A percentile compares a stretch with the other conserved stretches of the same genome.
phyloP scores from a whole-genome alignment of 2,797 vertebrate species.

The Monodelphis domestica region DNA sequence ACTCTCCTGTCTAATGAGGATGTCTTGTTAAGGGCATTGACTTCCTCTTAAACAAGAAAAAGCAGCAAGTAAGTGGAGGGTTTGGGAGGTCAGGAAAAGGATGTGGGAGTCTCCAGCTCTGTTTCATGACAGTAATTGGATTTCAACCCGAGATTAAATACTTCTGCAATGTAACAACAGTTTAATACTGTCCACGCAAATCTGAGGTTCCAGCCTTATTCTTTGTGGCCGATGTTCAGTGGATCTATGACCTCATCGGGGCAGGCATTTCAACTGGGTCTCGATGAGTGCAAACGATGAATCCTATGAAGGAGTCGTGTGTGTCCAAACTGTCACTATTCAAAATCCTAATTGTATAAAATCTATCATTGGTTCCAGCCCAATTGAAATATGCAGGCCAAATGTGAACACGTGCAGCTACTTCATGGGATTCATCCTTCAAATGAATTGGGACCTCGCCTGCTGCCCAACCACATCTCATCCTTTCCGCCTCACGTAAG shows the following conservation, averaged over 20 bases:
- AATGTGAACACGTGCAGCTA: background rate
- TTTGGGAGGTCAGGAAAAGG: background rate
- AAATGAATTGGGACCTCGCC: background rate
- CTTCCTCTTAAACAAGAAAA: background rate
- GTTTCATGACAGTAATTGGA: background rate
- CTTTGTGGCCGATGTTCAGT: background rate
- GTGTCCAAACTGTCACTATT: background rate
- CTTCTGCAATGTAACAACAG: slow-evolving; percentile 14
- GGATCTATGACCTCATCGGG: background rate
- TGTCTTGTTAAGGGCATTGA: background rate
- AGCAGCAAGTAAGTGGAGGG: background rate
- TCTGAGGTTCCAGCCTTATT: slow-evolving; percentile 7
- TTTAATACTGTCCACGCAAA: slow-evolving; percentile 15
- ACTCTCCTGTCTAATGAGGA: background rate
- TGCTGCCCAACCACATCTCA: background rate
- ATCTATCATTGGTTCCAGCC: background rate
- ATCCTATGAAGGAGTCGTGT: background rate
- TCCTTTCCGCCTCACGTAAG: too few relatives aligned
- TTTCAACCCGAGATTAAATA: slow-evolving; percentile 8
- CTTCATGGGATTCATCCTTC: background rate
- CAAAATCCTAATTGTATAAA: background rate
- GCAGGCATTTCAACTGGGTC: background rate
- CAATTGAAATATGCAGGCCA: background rate
- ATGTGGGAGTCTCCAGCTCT: background rate
- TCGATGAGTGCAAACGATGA: background rate